Conservation (phyloP, 2,113 vertebrate genomes). For the Heloderma charlesbogerti region DNA sequence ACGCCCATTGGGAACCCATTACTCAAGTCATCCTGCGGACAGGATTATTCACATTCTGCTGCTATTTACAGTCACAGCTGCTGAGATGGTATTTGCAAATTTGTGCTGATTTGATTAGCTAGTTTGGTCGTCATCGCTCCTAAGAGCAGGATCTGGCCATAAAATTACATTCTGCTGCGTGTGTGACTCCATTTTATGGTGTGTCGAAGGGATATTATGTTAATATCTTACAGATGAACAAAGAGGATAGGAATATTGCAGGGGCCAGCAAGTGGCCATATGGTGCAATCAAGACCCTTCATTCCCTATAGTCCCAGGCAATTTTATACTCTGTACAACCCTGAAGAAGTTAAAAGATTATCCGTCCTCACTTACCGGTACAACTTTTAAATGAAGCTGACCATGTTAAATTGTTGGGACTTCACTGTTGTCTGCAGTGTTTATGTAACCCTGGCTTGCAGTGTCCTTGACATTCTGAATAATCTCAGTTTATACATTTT, state of each 20-base stretch:
- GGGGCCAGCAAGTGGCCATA: constrained; percentile 65
- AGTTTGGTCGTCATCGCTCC: constrained; percentile 76
- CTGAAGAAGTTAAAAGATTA: constrained; percentile 1
- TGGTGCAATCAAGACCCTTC: constrained; percentile 50
- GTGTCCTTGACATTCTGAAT: background rate
- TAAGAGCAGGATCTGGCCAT: constrained; percentile 69
- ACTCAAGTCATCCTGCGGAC: constrained; percentile 70
- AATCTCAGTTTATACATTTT: background rate
- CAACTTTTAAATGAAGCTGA: background rate
- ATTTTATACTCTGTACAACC: constrained; percentile 49
- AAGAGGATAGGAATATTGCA: constrained; percentile 10
- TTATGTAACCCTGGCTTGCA: background rate
- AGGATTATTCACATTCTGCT: constrained; percentile 70
- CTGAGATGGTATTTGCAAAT: constrained; percentile 80
- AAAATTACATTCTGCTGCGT: constrained; percentile 75
- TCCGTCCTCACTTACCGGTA: constrained; percentile 37
- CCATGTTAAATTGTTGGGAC: background rate
- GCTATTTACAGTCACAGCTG: constrained; percentile 79
- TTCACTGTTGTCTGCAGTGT: background rate
- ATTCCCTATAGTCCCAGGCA: constrained; percentile 61
- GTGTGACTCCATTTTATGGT: constrained; percentile 68
- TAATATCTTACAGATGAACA: constrained; percentile 73
- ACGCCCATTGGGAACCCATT: constrained; percentile 77
- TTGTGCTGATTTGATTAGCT: constrained; percentile 84
- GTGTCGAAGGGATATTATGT: constrained; percentile 67